Conservation (phyloP, 2,888 invertebrate species). For the Nemotelus pantherinus region DNA sequence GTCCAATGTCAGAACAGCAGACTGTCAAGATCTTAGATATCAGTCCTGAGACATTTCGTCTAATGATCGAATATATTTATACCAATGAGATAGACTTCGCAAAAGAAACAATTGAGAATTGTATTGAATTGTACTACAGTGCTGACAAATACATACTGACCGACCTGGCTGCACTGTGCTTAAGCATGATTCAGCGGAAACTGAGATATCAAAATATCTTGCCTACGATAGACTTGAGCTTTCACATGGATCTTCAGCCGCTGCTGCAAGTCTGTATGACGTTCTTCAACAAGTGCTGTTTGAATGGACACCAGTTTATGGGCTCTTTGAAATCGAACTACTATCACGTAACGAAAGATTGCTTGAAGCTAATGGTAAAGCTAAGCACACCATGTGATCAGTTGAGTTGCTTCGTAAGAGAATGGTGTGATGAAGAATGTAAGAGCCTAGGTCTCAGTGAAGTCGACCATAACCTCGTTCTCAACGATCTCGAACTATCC, state of each 20-base stretch:
- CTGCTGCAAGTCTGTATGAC: constrained; percentile 58
- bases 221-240: constrained; percentile 61
- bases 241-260: constrained; percentile 60
- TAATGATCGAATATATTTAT: constrained; percentile 62
- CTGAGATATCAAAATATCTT: constrained; percentile 62
- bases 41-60: constrained; percentile 62
- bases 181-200: constrained; percentile 59
- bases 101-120: constrained; percentile 57
- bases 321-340: constrained; percentile 59
- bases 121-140: constrained; percentile 63
- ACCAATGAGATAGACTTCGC: constrained; percentile 58
- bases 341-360: constrained; percentile 62
- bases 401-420: constrained; percentile 60
- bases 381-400: constrained; percentile 52
- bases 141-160: constrained; percentile 63
- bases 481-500: constrained; percentile 55
- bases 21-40: constrained; percentile 66
- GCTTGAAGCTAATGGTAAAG: constrained; percentile 60
- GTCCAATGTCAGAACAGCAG: constrained; percentile 78
- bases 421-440: constrained; percentile 63
- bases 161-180: constrained; percentile 57
- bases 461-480: constrained; percentile 56
- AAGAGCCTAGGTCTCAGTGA: constrained; percentile 55
- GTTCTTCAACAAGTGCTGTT: constrained; percentile 62
- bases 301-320: constrained; percentile 58